Conservation (phyloP, 2,888 invertebrate species). For the Bellardia bayeri region DNA sequence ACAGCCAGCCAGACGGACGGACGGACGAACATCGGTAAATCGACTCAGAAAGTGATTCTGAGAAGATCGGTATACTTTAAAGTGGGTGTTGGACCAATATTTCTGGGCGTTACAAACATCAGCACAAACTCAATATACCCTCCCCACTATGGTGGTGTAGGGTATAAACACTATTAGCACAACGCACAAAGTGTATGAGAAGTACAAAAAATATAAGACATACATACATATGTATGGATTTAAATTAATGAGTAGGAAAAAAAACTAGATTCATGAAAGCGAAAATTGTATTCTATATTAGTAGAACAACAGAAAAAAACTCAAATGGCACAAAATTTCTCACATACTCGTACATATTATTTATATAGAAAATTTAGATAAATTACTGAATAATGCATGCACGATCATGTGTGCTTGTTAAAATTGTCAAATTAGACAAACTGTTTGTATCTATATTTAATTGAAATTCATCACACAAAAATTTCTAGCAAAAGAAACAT, state of each 20-base stretch:
- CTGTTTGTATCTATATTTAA: slow-evolving; percentile 41
- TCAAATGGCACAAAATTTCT: neutral
- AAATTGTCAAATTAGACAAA: slow-evolving; percentile 45
- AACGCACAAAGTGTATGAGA: slow-evolving; percentile 5
- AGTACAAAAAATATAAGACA: neutral
- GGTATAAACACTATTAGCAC: neutral
- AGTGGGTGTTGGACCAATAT: too few relatives aligned
- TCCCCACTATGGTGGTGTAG: too few relatives aligned
- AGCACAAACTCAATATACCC: too few relatives aligned
- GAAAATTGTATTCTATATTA: slow-evolving; percentile 23
- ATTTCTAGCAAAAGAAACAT: slow-evolving; percentile 5
- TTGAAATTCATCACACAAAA: slow-evolving; percentile 52
- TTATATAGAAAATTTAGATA: neutral
- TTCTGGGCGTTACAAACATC: too few relatives aligned
- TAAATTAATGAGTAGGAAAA: neutral
- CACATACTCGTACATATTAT: neutral
- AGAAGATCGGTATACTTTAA: too few relatives aligned
- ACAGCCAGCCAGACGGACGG: too few relatives aligned
- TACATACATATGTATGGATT: neutral
- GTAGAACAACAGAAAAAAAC: neutral
- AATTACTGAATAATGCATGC: slow-evolving; percentile 23
- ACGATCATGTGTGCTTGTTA: slow-evolving; percentile 24
- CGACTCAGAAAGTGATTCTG: too few relatives aligned
- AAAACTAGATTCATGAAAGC: slow-evolving; percentile 21
- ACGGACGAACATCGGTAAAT: too few relatives aligned